A percentile compares a stretch with the other conserved stretches of the same genome.
phyloP scores from a whole-genome alignment of 2,888 invertebrate genomes.

The Drosophila fungiperda region DNA sequence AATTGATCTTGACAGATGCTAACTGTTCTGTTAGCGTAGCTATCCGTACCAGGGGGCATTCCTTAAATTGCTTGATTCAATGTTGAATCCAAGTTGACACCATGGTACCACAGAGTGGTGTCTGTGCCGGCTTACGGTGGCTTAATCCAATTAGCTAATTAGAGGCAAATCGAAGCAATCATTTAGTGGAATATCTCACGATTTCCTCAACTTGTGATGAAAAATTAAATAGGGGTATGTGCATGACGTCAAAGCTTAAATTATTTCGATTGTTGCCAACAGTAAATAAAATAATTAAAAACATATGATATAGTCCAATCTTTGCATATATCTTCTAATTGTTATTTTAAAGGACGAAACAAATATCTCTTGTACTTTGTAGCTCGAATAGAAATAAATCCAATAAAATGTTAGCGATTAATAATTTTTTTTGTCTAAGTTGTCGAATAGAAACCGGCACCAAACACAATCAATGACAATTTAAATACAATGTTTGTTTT shows the following conservation, averaged over 20 bases:
- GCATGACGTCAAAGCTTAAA: neutral
- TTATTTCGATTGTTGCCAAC: neutral
- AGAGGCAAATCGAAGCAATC: neutral
- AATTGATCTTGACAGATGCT: constrained; percentile 39
- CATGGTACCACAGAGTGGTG: constrained; percentile 35
- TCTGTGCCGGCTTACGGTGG: constrained; percentile 17
- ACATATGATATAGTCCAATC: neutral
- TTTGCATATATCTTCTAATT: neutral
- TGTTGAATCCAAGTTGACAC: constrained; percentile 47
- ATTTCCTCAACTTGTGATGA: constrained; percentile 20
- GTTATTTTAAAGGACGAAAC: neutral
- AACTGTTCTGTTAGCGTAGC: constrained; percentile 34
- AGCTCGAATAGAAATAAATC: neutral
- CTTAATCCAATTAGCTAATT: constrained; percentile 49
- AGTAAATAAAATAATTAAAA: neutral
- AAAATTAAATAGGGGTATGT: neutral
- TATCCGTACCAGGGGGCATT: constrained; percentile 37
- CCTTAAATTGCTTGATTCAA: constrained; percentile 52
- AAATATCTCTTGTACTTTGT: neutral
- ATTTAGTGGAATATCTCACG: constrained; percentile 15
- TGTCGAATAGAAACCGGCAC: neutral
- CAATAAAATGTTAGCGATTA: too few relatives aligned
- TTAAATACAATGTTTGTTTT: neutral
- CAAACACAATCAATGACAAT: neutral
- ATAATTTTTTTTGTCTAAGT: neutral